Evolutionary conservation across 2,113 vertebrate species (phyloP).

Genomic region (Engystomops pustulosus): DNA sequence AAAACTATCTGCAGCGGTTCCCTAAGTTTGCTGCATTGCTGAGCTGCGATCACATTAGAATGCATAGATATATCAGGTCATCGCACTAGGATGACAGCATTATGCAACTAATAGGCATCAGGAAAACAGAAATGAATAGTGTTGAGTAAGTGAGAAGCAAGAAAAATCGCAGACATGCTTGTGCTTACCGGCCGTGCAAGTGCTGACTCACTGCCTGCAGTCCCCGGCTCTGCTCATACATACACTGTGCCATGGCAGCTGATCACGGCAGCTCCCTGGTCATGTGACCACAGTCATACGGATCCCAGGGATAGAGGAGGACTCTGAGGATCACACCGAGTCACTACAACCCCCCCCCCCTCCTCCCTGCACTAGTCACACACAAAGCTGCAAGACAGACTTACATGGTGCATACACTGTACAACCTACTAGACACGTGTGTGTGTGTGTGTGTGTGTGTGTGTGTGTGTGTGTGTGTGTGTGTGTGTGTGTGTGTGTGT

Average conservation of each 20-base stretch:
- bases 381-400: not conserved
- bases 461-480: too few species aligned
- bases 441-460: too few species aligned
- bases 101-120: not conserved
- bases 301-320: slow-evolving; percentile 14
- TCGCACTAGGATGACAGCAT: not conserved
- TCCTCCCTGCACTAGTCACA: not conserved
- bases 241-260: slow-evolving; percentile 66
- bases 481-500: too few species aligned
- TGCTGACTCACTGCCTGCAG: slow-evolving; percentile 75
- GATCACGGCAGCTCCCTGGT: slow-evolving; percentile 63
- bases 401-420: too few species aligned
- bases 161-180: not conserved
- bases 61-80: not conserved
- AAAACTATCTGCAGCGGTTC: not conserved
- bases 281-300: slow-evolving; percentile 61
- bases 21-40: slow-evolving; percentile 18
- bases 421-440: too few species aligned
- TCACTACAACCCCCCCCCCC: not conserved
- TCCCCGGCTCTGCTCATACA: slow-evolving; percentile 56
- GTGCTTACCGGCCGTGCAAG: slow-evolving; percentile 62
- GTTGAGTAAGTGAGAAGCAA: not conserved
- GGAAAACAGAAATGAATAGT: not conserved
- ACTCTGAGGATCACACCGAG: slow-evolving; percentile 19
- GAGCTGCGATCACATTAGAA: not conserved